A percentile compares a stretch with the other conserved stretches of the same genome.
Evolutionary conservation across 2,113 vertebrate species (phyloP).

Genomic region (Grammomys dolichurus): DNA sequence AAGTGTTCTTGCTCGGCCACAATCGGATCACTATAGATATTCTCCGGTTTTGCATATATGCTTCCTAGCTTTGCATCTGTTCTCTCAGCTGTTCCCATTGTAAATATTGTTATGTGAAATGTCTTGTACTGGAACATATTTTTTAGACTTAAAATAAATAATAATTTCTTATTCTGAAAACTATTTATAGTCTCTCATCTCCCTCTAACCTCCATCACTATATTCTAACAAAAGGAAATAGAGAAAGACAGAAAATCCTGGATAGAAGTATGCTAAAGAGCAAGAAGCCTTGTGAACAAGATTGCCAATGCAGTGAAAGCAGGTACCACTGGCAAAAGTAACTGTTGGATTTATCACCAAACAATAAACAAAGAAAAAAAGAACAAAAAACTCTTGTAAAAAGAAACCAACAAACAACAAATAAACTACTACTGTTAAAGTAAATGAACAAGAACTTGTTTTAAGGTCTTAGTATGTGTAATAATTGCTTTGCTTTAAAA

Average conservation of each 20-base stretch:
- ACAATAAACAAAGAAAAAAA: background rate
- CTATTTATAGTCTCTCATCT: background rate
- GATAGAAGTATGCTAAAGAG: background rate
- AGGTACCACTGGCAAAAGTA: background rate
- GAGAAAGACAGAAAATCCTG: background rate
- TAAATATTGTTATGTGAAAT: background rate
- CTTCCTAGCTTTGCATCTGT: background rate
- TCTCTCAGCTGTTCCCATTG: background rate
- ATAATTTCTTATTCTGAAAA: background rate
- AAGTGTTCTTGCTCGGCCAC: background rate
- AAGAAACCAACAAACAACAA: no score
- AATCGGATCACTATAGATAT: background rate
- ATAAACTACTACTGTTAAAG: background rate
- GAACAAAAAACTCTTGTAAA: background rate
- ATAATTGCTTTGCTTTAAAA: constrained; percentile 53
- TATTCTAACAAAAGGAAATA: background rate
- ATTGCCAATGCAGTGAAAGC: background rate
- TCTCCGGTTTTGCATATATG: background rate
- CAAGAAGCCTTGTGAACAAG: background rate
- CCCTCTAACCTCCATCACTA: background rate
- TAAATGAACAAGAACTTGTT: background rate
- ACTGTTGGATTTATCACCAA: constrained; percentile 57
- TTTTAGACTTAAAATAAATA: background rate
- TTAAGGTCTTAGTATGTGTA: constrained; percentile 22
- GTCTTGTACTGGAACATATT: background rate